A percentile compares a stretch with the other conserved stretches of the same genome.
phyloP scores from a whole-genome alignment of 2,797 vertebrate species.

The Anguilla obscura region DNA sequence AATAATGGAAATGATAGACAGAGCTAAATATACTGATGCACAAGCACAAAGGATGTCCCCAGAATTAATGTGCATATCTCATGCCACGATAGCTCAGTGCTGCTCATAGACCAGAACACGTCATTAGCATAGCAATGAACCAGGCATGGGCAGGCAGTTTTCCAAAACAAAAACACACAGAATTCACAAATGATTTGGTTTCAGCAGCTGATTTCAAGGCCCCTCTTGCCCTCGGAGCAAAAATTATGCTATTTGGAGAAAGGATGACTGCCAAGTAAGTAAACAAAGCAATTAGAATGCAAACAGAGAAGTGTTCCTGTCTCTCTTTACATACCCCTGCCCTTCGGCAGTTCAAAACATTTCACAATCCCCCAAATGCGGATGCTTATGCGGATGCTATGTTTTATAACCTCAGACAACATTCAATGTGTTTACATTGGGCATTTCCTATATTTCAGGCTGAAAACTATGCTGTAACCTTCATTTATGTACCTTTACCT shows the following conservation, averaged over 20 bases:
- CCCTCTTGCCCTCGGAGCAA: background rate
- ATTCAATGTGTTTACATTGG: background rate
- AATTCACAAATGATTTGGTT: background rate
- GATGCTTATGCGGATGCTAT: background rate
- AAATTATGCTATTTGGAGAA: background rate
- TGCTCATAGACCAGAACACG: background rate
- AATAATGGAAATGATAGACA: background rate
- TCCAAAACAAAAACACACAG: background rate
- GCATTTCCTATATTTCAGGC: background rate
- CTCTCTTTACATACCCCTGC: background rate
- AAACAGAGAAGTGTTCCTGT: background rate
- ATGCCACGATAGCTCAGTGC: background rate
- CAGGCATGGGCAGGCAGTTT: constrained; percentile 8
- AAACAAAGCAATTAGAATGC: background rate
- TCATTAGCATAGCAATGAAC: constrained; percentile 10
- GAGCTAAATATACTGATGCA: background rate
- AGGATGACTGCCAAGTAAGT: background rate
- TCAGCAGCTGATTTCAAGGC: background rate
- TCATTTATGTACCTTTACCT: background rate
- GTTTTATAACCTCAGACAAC: background rate
- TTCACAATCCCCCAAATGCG: background rate
- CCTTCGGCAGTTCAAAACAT: background rate
- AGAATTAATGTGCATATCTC: background rate
- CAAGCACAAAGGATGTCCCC: background rate
- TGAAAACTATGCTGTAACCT: background rate